These are phyloP conservation scores for Sinocyclocheilus maitianheensis DNA, from an alignment of 2,113 vertebrate genomes.

Conservation along the genomic window DNA sequence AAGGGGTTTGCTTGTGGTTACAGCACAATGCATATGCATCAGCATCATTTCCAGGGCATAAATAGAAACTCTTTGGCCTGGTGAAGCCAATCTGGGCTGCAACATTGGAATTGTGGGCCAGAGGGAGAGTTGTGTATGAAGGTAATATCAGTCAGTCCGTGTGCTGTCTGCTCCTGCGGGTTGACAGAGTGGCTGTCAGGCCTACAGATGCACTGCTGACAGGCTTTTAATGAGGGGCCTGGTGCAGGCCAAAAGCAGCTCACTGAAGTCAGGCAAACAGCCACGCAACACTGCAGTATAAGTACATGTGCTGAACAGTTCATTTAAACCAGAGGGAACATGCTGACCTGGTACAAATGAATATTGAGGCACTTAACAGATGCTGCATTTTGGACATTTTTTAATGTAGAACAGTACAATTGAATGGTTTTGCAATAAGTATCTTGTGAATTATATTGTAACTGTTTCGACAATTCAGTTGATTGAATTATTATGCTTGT, in stretches of 20 bases:
- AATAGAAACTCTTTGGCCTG: background rate
- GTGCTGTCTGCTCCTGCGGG: slow-evolving; percentile 55
- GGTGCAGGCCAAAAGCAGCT: slow-evolving; percentile 57
- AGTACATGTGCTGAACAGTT: background rate
- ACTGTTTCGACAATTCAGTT: slow-evolving; percentile 1
- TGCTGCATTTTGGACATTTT: background rate
- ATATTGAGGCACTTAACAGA: background rate
- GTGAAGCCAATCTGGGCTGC: slow-evolving; percentile 19
- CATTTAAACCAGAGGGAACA: background rate
- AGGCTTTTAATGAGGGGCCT: slow-evolving; percentile 69
- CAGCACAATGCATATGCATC: slow-evolving; percentile 23
- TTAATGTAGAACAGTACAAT: background rate
- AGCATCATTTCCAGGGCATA: slow-evolving; percentile 17
- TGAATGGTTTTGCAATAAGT: background rate
- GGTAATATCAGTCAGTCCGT: slow-evolving; percentile 51
- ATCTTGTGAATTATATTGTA: background rate
- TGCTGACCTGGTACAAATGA: background rate
- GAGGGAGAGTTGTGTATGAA: slow-evolving; percentile 21
- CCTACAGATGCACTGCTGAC: slow-evolving; percentile 66
- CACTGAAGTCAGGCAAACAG: slow-evolving; percentile 32
- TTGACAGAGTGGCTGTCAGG: slow-evolving; percentile 69
- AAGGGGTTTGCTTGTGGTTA: background rate
- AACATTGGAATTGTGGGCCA: slow-evolving; percentile 24
- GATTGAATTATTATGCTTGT: background rate
- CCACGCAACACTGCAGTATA: background rate